Conservation (phyloP, 2,888 invertebrate species). For the Cantharis nigra region DNA sequence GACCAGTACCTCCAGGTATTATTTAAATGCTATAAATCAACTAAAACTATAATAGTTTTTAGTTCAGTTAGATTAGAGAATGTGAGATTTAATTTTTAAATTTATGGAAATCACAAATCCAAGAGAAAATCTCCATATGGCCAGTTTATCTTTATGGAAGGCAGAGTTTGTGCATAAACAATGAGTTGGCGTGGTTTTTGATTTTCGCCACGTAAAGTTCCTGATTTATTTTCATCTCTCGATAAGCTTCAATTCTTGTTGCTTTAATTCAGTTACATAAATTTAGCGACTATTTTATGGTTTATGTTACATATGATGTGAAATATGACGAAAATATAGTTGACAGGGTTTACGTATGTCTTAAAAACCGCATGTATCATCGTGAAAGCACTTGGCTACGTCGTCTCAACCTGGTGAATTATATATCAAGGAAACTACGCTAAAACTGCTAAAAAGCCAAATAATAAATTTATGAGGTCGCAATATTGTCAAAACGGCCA, state of each 20-base stretch:
- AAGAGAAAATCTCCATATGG: too few species aligned
- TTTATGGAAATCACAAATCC: too few species aligned
- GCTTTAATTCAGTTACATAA: background rate
- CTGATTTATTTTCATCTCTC: background rate
- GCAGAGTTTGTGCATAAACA: too few species aligned
- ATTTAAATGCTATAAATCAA: too few species aligned
- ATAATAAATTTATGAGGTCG: conserved; percentile 32
- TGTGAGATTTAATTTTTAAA: too few species aligned
- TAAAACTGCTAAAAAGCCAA: conserved; percentile 32
- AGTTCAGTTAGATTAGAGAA: too few species aligned
- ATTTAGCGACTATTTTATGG: background rate
- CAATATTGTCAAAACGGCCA: conserved; percentile 21
- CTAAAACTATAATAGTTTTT: too few species aligned
- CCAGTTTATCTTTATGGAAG: too few species aligned
- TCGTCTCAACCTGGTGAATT: conserved; percentile 31
- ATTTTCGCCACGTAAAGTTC: background rate
- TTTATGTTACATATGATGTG: conserved; percentile 3
- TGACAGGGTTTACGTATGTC: conserved; percentile 14
- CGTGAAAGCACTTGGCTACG: conserved; percentile 24
- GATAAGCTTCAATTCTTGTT: background rate
- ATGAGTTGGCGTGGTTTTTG: too few species aligned
- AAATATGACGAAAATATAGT: conserved; percentile 25
- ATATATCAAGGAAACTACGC: conserved; percentile 31
- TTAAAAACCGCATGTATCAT: conserved; percentile 22
- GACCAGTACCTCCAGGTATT: too few species aligned